Conservation (phyloP, 2,113 vertebrate genomes). For the Zosterops borbonicus region DNA sequence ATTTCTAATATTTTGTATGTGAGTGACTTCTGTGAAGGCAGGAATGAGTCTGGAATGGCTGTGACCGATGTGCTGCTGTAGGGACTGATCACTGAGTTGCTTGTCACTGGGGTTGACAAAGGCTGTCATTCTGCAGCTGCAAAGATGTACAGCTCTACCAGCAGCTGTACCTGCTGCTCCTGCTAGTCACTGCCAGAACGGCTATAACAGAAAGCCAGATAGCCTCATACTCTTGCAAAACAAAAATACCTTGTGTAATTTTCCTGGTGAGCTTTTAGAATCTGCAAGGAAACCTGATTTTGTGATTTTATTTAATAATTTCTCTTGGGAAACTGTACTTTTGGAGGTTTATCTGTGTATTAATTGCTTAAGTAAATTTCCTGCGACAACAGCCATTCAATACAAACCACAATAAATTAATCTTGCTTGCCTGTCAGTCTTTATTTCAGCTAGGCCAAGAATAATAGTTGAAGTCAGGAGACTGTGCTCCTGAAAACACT, state of each 20-base stretch:
- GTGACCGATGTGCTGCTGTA: background rate
- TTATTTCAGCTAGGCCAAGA: conserved; percentile 8
- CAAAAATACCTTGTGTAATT: background rate
- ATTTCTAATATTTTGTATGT: background rate
- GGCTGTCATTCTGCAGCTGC: background rate
- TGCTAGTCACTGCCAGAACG: accelerated
- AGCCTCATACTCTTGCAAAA: background rate
- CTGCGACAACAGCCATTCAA: background rate
- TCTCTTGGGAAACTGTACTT: background rate
- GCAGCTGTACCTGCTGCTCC: background rate
- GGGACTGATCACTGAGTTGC: background rate
- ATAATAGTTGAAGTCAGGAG: background rate
- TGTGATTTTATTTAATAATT: background rate
- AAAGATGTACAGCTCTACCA: background rate
- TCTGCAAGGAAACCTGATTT: background rate
- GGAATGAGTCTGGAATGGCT: background rate
- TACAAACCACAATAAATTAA: conserved; percentile 2
- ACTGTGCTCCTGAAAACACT: background rate
- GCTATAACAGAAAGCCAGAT: background rate
- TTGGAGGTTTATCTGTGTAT: background rate
- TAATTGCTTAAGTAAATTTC: conserved; percentile 15
- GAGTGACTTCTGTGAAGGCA: background rate
- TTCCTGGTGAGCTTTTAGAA: background rate
- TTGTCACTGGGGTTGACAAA: background rate
- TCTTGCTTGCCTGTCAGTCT: conserved; percentile 2